Percentiles rank a stretch among this genome's conserved stretches.
Evolutionary conservation across 2,888 invertebrate species (phyloP).

Genomic region (Napeogenes inachia): DNA sequence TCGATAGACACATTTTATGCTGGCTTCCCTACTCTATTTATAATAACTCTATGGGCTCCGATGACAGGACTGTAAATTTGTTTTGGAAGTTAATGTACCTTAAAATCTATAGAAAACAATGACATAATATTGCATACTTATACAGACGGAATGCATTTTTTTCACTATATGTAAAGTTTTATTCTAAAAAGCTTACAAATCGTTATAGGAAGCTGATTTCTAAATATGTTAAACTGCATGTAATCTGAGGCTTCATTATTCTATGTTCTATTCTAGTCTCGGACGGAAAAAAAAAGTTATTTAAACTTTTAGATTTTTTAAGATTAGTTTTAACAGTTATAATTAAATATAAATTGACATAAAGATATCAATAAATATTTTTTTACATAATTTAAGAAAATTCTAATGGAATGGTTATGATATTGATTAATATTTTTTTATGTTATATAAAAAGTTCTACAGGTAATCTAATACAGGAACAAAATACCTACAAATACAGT

Average conservation of each 20-base stretch:
- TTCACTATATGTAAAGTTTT: not conserved
- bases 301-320: no score
- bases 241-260: not conserved
- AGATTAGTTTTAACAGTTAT: not conserved
- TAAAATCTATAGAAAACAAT: constrained; percentile 8
- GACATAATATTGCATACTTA: constrained; percentile 19
- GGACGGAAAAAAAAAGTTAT: not conserved
- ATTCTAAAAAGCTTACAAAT: not conserved
- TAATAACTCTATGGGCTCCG: no score
- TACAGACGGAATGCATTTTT: constrained; percentile 16
- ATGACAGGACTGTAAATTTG: not conserved
- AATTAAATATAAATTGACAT: not conserved
- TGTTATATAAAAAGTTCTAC: not conserved
- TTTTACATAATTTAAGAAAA: no score
- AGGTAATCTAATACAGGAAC: no score
- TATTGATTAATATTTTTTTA: not conserved
- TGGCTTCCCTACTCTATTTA: no score
- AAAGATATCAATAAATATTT: constrained; percentile 1
- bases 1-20: no score
- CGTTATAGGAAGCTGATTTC: not conserved
- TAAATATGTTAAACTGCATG: not conserved
- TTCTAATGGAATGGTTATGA: not conserved
- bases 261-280: not conserved
- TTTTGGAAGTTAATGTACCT: not conserved
- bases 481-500: no score